phyloP scores from a whole-genome alignment of 1,140 invertebrate species.

The Leptopilina clavipes region DNA sequence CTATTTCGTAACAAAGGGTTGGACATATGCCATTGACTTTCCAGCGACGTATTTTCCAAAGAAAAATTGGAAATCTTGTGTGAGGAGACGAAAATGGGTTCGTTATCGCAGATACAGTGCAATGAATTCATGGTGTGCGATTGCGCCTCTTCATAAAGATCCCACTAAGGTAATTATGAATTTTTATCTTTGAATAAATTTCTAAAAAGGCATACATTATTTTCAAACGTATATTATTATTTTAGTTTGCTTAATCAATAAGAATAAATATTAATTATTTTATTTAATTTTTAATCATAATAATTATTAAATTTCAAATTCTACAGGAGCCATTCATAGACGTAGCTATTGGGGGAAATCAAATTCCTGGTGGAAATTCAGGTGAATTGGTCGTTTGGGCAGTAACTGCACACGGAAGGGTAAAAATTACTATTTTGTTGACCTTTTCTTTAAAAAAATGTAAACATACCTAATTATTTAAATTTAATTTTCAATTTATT shows the following conservation, averaged over 20 bases:
- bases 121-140: slow-evolving; percentile 93
- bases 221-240: too few species aligned
- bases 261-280: not conserved
- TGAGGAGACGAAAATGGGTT: slow-evolving; percentile 91
- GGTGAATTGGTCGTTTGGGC: slow-evolving; percentile 91
- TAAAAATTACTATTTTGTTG: slow-evolving; percentile 64
- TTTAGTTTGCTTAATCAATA: too few species aligned
- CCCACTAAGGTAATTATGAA: slow-evolving; percentile 80
- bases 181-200: not conserved
- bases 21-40: slow-evolving; percentile 96
- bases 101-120: slow-evolving; percentile 90
- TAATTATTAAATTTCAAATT: slow-evolving; percentile 47
- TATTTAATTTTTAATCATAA: slow-evolving; percentile 3
- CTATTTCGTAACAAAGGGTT: slow-evolving; percentile 77
- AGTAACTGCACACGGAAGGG: slow-evolving; percentile 90
- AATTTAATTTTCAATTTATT: slow-evolving; percentile 38
- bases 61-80: slow-evolving; percentile 93
- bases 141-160: slow-evolving; percentile 91
- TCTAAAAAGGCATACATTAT: too few species aligned
- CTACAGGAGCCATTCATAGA: slow-evolving; percentile 86
- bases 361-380: slow-evolving; percentile 83
- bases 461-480: too few species aligned
- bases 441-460: not conserved
- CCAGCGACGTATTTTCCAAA: slow-evolving; percentile 87
- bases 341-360: slow-evolving; percentile 88